phyloP scores from a whole-genome alignment of 2,113 vertebrate species.

The Gallinago media region DNA sequence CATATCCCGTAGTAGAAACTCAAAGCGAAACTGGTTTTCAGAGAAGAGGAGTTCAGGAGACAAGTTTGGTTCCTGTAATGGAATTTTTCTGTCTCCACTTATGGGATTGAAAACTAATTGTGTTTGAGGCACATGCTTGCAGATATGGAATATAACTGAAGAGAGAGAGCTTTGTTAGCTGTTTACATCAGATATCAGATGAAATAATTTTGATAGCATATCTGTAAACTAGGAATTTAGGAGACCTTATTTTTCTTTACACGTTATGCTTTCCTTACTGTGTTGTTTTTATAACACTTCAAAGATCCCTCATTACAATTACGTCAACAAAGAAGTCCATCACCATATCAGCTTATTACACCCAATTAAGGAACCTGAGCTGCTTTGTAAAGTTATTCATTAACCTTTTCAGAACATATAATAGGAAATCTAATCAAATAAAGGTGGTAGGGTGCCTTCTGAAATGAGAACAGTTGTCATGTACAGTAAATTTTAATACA shows the following conservation, averaged over 20 bases:
- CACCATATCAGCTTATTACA: slow-evolving; percentile 71
- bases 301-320: slow-evolving; percentile 59
- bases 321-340: slow-evolving; percentile 60
- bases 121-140: background rate
- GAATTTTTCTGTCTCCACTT: background rate
- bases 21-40: background rate
- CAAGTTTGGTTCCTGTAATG: background rate
- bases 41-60: background rate
- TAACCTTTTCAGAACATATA: slow-evolving; percentile 77
- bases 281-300: slow-evolving; percentile 44
- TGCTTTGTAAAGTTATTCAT: slow-evolving; percentile 73
- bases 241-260: slow-evolving; percentile 31
- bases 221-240: slow-evolving; percentile 11
- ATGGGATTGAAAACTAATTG: background rate
- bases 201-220: background rate
- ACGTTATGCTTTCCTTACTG: background rate
- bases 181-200: background rate
- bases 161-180: background rate
- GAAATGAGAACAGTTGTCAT: slow-evolving; percentile 75
- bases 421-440: slow-evolving; percentile 74
- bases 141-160: background rate
- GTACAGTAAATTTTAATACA: slow-evolving; percentile 75
- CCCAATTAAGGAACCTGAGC: slow-evolving; percentile 67
- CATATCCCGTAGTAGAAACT: background rate
- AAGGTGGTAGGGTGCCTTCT: slow-evolving; percentile 66